Evolutionary conservation across 2,888 invertebrate genomes (phyloP).

Genomic region (Homarus gammarus): DNA sequence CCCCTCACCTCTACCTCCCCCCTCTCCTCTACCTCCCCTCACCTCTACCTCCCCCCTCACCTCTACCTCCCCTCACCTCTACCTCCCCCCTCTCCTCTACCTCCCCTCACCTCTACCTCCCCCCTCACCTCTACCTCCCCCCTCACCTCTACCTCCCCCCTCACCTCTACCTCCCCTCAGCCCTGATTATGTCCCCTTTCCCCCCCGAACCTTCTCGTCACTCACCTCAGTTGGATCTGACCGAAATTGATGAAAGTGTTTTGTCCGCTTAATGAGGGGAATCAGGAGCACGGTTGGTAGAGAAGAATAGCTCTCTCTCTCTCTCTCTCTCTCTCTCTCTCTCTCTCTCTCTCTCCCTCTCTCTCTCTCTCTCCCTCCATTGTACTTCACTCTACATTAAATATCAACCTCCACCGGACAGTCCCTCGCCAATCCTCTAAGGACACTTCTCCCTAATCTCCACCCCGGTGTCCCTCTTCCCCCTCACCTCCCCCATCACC

Average conservation of each 20-base stretch:
- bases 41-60: too few species aligned
- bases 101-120: too few species aligned
- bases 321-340: constrained; percentile 36
- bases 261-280: neutral
- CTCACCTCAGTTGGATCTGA: too few species aligned
- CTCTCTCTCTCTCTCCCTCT: constrained; percentile 24
- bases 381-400: neutral
- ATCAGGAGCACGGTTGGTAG: neutral
- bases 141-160: neutral
- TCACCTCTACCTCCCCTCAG: neutral
- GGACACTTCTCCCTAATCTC: neutral
- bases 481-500: neutral
- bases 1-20: too few species aligned
- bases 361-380: neutral
- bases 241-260: too few species aligned
- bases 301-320: constrained; percentile 7
- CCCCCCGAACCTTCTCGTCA: neutral
- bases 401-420: neutral
- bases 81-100: too few species aligned
- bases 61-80: too few species aligned
- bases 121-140: too few species aligned
- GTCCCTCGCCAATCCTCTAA: too few species aligned
- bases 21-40: too few species aligned
- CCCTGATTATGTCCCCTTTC: neutral
- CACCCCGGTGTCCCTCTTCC: constrained; percentile 26